These are phyloP conservation scores for Scarus forsteni DNA, from an alignment of 2,797 vertebrate genomes.

Conservation along the genomic window DNA sequence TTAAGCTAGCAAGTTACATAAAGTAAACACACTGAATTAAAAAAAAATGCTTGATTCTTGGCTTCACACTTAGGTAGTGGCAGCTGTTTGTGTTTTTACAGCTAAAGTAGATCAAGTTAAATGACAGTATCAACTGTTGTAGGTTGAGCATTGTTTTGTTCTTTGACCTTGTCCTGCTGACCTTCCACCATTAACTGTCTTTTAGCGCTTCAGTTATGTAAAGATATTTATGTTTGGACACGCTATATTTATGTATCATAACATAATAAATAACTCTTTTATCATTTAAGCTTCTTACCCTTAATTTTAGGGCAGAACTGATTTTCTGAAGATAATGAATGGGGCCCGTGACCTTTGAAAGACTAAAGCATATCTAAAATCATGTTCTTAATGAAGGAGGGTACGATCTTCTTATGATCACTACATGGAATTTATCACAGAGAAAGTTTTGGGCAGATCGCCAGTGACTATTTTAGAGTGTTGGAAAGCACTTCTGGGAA, in stretches of 20 bases:
- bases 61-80: no score
- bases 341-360: constrained; percentile 1
- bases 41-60: no score
- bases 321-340: not conserved
- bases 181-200: no score
- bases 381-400: constrained; percentile 33
- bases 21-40: no score
- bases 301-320: not conserved
- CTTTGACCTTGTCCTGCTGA: no score
- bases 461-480: constrained; percentile 48
- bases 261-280: not conserved
- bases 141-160: no score
- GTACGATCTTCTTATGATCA: constrained; percentile 14
- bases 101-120: no score
- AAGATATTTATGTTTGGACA: no score
- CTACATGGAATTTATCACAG: constrained; percentile 23
- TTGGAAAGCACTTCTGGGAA: constrained; percentile 50
- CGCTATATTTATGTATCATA: no score
- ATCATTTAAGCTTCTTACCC: not conserved
- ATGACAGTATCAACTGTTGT: no score
- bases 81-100: no score
- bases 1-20: no score
- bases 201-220: not conserved
- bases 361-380: not conserved
- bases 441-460: constrained; percentile 19